phyloP scores from a whole-genome alignment of 2,113 vertebrate genomes.

The Rafetus swinhoei region DNA sequence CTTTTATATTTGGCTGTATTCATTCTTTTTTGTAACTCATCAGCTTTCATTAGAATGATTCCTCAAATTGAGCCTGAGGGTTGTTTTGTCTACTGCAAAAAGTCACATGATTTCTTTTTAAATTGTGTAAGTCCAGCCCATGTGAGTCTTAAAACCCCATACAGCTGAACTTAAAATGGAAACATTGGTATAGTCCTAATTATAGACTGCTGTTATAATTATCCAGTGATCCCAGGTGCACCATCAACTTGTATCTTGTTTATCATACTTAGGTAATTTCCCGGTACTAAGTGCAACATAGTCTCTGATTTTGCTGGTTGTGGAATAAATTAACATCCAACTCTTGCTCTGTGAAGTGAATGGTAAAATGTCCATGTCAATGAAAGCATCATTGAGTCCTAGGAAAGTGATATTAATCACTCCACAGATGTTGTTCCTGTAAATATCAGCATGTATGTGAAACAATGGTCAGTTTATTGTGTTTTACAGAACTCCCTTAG shows the following conservation, averaged over 20 bases:
- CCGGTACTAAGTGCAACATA: neutral
- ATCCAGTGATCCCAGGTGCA: neutral
- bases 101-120: too few relatives aligned
- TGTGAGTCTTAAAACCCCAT: neutral
- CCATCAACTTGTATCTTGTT: neutral
- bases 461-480: neutral
- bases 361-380: neutral
- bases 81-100: neutral
- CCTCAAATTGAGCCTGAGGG: neutral
- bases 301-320: neutral
- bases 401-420: neutral
- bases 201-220: neutral
- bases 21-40: neutral
- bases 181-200: neutral
- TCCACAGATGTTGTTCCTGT: neutral
- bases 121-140: neutral
- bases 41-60: neutral
- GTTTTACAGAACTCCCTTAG: neutral
- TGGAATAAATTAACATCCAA: neutral
- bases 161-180: neutral
- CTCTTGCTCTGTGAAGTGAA: neutral
- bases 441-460: neutral
- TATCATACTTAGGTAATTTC: neutral
- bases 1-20: rapidly evolving
- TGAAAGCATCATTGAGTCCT: neutral